Percentiles rank a stretch among this genome's conserved stretches.
These are phyloP conservation scores for Pelobates fuscus DNA, from an alignment of 2,113 vertebrate genomes.

Conservation along the genomic window DNA sequence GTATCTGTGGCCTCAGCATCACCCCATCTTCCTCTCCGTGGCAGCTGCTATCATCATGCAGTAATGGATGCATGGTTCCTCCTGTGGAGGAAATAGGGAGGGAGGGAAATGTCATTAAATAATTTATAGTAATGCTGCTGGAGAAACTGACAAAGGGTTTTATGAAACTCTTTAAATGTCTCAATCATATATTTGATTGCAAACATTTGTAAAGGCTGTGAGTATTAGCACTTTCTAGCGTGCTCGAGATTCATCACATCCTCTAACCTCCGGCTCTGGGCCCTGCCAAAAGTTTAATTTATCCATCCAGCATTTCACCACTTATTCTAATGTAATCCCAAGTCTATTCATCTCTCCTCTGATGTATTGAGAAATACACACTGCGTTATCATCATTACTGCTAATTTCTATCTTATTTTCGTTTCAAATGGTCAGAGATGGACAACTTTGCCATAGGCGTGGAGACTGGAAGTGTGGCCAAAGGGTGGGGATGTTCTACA, in stretches of 20 bases:
- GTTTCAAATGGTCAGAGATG: too few relatives aligned
- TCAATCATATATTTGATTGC: constrained; percentile 32
- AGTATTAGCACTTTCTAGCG: constrained; percentile 17
- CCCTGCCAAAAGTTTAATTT: constrained; percentile 26
- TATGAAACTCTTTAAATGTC: constrained; percentile 25
- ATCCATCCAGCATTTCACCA: neutral
- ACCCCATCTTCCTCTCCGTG: neutral
- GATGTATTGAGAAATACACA: too few relatives aligned
- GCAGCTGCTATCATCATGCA: constrained; percentile 23
- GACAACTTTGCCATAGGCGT: too few relatives aligned
- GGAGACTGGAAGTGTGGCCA: too few relatives aligned
- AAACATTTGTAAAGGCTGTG: constrained; percentile 28
- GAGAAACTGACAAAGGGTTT: constrained; percentile 29
- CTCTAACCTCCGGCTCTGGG: neutral
- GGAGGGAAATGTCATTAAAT: constrained; percentile 16
- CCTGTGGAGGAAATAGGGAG: constrained; percentile 19
- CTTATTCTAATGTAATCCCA: neutral
- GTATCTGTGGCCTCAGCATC: neutral
- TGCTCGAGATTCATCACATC: neutral
- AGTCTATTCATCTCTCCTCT: too few relatives aligned
- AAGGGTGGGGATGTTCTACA: too few relatives aligned
- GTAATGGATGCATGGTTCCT: constrained; percentile 11
- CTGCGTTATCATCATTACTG: too few relatives aligned
- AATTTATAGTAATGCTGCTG: constrained; percentile 35
- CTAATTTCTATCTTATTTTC: too few relatives aligned